Evolutionary conservation across 1,140 invertebrate genomes (phyloP), one percentile per base, ranked within the genome.

Genomic region (Melitaea cinxia): DNA sequence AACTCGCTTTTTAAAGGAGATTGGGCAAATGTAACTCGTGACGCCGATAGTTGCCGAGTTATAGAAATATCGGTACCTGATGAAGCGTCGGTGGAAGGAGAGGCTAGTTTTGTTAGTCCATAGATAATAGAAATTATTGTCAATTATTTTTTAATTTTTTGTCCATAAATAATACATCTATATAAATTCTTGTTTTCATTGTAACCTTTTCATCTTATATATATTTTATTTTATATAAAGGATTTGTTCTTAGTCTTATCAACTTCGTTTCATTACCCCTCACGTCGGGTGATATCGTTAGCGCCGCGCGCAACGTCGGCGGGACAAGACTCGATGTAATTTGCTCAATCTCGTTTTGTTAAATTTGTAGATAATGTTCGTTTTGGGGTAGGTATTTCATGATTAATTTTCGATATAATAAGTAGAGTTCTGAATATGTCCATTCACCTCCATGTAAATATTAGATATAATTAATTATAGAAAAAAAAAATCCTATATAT

Each of bases 391-490:
- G 85, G 84, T 78, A 70, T 82, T 82, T 86, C 82, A 80, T 83
- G 73, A 81, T 89, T 86, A 84, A 80, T 88, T 87, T 87, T 82
- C 70, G 78, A 89, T 77, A 80, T 88, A 79, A 83, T 83, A 82
- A 82, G 87, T 91, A 89, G 87, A 83, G 83, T 84, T 87, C 82
- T 83, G 78, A 85, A 88, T 86, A 85, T 88, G 86, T 91, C 84
- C 86, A 80, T 88, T 91, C 86, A 86, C 86, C 85, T 91, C 85
- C 87, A 88, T 91, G 88, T 91, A 91, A 91, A 91, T 91, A 91
- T 86, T 91, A 91, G 88, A 78, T 86, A 77, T 91, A 91, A 91
- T 89, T 91, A 89, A 91, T 84, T 89, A 89, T 91, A 89, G 85
- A 88, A 89, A 75, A 88, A 89, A 75, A 67, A 84, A 89, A 89